phyloP scores from a whole-genome alignment of 2,113 vertebrate species.

The Xerus inauris region DNA sequence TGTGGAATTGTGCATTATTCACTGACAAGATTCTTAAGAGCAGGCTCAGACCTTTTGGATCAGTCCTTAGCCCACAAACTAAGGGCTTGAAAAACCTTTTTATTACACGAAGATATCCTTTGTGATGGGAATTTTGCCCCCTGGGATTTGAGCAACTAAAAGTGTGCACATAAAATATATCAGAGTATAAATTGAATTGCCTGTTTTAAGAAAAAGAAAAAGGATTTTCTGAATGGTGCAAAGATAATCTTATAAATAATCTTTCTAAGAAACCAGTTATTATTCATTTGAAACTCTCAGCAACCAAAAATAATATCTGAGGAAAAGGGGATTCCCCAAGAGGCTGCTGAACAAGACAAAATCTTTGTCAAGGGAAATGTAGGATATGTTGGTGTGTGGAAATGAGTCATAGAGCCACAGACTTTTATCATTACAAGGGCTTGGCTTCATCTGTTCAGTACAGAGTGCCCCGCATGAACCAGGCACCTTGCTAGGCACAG shows the following conservation, averaged over 20 bases:
- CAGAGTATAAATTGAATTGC: not conserved
- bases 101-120: not conserved
- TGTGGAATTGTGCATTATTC: not conserved
- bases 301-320: conserved; percentile 49
- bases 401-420: conserved; percentile 2
- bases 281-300: conserved; percentile 28
- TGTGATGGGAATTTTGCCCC: not conserved
- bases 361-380: conserved; percentile 51
- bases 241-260: conserved; percentile 10
- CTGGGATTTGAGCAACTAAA: not conserved
- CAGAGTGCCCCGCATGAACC: not conserved
- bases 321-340: conserved; percentile 48
- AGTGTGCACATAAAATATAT: not conserved
- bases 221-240: not conserved
- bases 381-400: not conserved
- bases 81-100: conserved; percentile 12
- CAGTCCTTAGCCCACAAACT: conserved; percentile 15
- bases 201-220: not conserved
- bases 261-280: not conserved
- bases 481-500: not conserved
- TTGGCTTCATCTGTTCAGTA: not conserved
- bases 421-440: not conserved
- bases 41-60: not conserved
- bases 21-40: not conserved
- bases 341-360: conserved; percentile 29